Base-by-base conservation (phyloP, 2,113 vertebrate species). In the Sialia sialis region DNA sequence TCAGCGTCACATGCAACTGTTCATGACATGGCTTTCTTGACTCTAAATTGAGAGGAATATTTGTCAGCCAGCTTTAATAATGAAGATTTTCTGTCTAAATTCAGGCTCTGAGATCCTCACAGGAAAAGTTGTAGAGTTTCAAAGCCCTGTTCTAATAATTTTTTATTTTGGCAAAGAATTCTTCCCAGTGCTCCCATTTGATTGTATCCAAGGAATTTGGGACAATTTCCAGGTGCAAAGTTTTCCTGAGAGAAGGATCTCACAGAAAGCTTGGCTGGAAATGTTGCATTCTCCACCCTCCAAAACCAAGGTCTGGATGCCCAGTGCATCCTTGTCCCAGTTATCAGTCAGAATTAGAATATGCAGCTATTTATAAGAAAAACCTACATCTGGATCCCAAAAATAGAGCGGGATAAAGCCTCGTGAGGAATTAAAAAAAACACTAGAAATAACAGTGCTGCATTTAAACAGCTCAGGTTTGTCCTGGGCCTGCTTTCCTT, bases 291-390 rank as follows among this genome's bases (percentile, higher is more conserved):
- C 32, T 85, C 62, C 52, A 48, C 7, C 2, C 7, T 7, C 4
- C 16, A 29, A 56, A 87, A 58, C 29, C 41, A 58, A 85, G 43
- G 54, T 76, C 70, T 92, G 85, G 82, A 56, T 93, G 59, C 77
- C 89, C 81, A 95, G 78, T 1, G 13, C 90, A 91, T 82, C 58
- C 68, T 83, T 66, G 94, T 77, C 95, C 95, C 77, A 95, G 19
- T 96, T 96, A 87, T 46, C 41, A 87, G 78, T 2, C 49, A 46
- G 62, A 93, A 80, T 91, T 91, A 87, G 74, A 96, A 93, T 91
- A 95, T 66, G 70, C 63, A 64, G 72, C 82, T 96, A 96, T 96
- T 95, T 95, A 94, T 94, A 88, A 76, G 54, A 49, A 58, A 79
- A 91, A 90, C 94, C 95, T 96, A 85, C 79, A 91, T 85, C 62